Evolutionary conservation across 2,888 invertebrate species (phyloP), one percentile per base, ranked within the genome.

Genomic region (Spisula subtruncata): DNA sequence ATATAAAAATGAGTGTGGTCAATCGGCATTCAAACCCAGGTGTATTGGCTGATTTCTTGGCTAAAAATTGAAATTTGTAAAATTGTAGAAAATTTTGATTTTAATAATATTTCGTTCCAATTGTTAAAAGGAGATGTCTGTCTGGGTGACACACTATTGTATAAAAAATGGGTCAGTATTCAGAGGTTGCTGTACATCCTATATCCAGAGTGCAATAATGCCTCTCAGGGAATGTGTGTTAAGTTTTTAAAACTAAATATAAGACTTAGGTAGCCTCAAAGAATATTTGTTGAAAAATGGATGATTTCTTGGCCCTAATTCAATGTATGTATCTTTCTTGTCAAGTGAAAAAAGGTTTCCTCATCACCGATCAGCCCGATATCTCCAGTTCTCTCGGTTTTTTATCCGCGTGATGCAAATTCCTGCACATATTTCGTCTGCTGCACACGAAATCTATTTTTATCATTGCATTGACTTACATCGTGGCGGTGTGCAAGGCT

Each of bases 401-500:
- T 83, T 84, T 79, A 71, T 75, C 75, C 18, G 32, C 54, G 32
- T 80, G 85, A 85, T 56, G 85, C 85, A 80, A 85, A 85, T 85
- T 85, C 85, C 85, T 85, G 85, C 85, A 56, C 85, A 80, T 80
- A 85, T 85, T 75, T 29, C 56, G 80, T 79, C 85, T 85, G 85
- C 85, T 85, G 85, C 85, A 80, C 35, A 85, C 85, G 25, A 85
- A 79, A 51, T 85, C 85, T 85, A 85, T 85, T 85, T 85, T 85
- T 85, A 85, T 80, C 85, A 35, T 10, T 80, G 85, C 80, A 80
- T 35, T 85, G 85, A 85, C 85, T 85, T 85, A 85, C 80, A 85
- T 80, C 51, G 54, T 60, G 75, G 60, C 84, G 41, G 25, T 35
- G 75, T 41, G 79, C 80, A 80, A 56, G 84, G 80, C 41, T 85